phyloP scores from a whole-genome alignment of 2,113 vertebrate species.

The Paracanthobrama guichenoti region DNA sequence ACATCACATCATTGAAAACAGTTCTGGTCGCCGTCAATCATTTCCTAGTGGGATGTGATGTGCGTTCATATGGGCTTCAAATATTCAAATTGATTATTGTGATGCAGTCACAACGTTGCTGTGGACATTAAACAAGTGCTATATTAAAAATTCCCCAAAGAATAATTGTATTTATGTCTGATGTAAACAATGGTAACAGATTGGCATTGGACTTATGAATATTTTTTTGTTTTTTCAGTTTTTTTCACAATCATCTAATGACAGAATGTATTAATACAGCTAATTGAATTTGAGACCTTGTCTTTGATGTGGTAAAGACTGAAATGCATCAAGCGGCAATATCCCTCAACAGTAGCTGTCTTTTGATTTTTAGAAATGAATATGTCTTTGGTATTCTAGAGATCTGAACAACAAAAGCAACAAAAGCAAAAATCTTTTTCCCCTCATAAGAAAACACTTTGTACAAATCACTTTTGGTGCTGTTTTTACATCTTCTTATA shows the following conservation, averaged over 20 bases:
- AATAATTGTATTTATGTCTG: neutral
- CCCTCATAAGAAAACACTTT: neutral
- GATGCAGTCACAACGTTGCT: neutral
- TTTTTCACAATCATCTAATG: conserved; percentile 1
- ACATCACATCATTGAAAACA: neutral
- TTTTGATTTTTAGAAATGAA: neutral
- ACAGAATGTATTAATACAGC: neutral
- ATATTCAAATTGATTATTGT: neutral
- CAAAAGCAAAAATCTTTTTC: neutral
- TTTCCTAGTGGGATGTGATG: neutral
- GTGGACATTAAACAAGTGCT: neutral
- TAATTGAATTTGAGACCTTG: neutral
- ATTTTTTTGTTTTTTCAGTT: neutral
- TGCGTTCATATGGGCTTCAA: neutral
- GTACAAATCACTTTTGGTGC: no score
- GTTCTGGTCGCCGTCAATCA: neutral
- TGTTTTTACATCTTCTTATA: no score
- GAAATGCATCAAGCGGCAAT: neutral
- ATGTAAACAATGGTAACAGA: neutral
- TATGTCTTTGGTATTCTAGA: neutral
- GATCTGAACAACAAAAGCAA: neutral
- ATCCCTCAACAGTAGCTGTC: neutral
- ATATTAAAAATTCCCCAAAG: neutral
- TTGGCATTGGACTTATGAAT: neutral
- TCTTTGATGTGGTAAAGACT: neutral